Conservation (phyloP, 1,140 invertebrate genomes). For the Drosophila elegans region DNA sequence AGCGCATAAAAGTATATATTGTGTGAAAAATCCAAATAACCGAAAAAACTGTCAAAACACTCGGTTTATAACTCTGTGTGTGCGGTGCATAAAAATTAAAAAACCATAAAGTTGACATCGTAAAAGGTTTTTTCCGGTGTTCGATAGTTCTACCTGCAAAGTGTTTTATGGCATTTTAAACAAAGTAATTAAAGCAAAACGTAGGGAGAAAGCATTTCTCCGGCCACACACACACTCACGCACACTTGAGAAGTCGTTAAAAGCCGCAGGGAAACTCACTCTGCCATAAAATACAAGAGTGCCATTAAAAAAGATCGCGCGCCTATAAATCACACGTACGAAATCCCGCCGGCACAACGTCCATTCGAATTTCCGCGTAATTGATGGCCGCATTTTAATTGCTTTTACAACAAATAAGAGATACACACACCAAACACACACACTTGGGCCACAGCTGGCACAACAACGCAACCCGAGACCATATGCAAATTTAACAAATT, state of each 20-base stretch:
- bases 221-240: constrained; percentile 21
- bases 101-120: constrained; percentile 74
- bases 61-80: constrained; percentile 45
- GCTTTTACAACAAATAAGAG: constrained; percentile 81
- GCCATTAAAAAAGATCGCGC: constrained; percentile 70
- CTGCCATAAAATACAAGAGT: constrained; percentile 54
- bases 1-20: constrained; percentile 52
- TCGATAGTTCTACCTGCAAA: constrained; percentile 47
- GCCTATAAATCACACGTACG: constrained; percentile 73
- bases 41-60: constrained; percentile 46
- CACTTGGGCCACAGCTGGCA: constrained; percentile 33
- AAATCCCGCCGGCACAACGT: constrained; percentile 38
- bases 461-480: constrained; percentile 49
- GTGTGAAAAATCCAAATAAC: constrained; percentile 34
- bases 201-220: constrained; percentile 57
- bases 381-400: constrained; percentile 77
- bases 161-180: constrained; percentile 77
- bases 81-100: constrained; percentile 77
- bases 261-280: constrained; percentile 22
- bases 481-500: constrained; percentile 82
- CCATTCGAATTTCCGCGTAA: constrained; percentile 71
- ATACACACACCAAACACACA: constrained; percentile 16
- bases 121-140: constrained; percentile 46
- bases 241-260: constrained; percentile 54
- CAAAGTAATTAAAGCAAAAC: constrained; percentile 75